Evolutionary conservation across 2,797 vertebrate species (phyloP).

Genomic region (Lithobates sylvaticus): DNA sequence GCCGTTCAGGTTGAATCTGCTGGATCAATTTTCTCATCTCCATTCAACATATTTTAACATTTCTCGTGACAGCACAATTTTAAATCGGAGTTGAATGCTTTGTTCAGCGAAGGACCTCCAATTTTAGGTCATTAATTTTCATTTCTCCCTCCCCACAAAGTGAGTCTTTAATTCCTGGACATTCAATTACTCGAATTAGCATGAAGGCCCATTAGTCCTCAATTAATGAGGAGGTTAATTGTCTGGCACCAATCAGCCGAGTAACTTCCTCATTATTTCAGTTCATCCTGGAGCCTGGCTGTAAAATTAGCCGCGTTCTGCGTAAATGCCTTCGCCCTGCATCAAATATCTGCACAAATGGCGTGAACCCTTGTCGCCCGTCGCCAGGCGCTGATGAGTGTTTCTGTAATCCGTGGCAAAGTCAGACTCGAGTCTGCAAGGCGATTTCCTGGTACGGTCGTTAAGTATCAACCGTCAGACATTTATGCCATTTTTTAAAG

Average conservation of each 20-base stretch:
- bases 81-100: conserved; percentile 20
- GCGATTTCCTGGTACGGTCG: conserved; percentile 2
- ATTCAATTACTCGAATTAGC: conserved; percentile 52
- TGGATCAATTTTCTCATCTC: too few species aligned
- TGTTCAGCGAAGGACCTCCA: conserved; percentile 11
- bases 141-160: not conserved
- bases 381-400: not conserved
- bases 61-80: not conserved
- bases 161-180: conserved; percentile 46
- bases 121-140: conserved; percentile 1
- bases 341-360: not conserved
- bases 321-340: not conserved
- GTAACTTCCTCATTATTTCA: not conserved
- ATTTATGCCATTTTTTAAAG: too few species aligned
- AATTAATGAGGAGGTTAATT: conserved; percentile 58
- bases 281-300: not conserved
- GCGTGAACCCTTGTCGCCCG: not conserved
- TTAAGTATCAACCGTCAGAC: too few species aligned
- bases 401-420: conserved; percentile 9
- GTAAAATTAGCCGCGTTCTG: not conserved
- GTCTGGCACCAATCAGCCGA: conserved; percentile 14
- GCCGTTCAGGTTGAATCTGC: too few species aligned
- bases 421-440: not conserved
- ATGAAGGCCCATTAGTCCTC: conserved; percentile 46
- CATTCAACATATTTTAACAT: too few species aligned